A percentile compares a stretch with the other conserved stretches of the same genome.
phyloP scores from a whole-genome alignment of 2,113 vertebrate species.

The Phainopepla nitens region DNA sequence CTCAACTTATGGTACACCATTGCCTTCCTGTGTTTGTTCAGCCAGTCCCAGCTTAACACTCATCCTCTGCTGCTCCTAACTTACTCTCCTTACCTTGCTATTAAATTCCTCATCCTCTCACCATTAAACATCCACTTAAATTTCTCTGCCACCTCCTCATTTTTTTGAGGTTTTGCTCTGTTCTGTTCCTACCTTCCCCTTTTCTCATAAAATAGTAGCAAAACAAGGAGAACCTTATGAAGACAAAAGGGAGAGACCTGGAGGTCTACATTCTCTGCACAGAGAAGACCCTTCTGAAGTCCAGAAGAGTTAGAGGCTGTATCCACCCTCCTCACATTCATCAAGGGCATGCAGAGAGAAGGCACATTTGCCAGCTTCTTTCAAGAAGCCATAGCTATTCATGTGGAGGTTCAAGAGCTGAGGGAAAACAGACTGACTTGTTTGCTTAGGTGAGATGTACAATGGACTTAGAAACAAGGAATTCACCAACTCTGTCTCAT shows the following conservation, averaged over 20 bases:
- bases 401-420: not conserved
- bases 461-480: not conserved
- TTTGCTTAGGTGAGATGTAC: not conserved
- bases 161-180: not conserved
- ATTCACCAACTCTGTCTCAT: accelerated
- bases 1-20: not conserved
- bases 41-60: not conserved
- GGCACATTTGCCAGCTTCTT: not conserved
- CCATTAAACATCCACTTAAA: not conserved
- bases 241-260: not conserved
- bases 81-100: not conserved
- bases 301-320: not conserved
- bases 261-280: not conserved
- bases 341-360: not conserved
- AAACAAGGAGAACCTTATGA: not conserved
- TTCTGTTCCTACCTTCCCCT: not conserved
- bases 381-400: not conserved
- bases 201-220: not conserved
- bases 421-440: not conserved
- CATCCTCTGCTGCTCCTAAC: not conserved
- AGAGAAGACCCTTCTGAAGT: not conserved
- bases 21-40: not conserved
- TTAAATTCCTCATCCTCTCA: not conserved
- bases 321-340: not conserved
- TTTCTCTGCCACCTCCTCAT: not conserved